These are phyloP conservation scores for Scaptomyza flava DNA, from an alignment of 2,888 invertebrate genomes.

Conservation along the genomic window DNA sequence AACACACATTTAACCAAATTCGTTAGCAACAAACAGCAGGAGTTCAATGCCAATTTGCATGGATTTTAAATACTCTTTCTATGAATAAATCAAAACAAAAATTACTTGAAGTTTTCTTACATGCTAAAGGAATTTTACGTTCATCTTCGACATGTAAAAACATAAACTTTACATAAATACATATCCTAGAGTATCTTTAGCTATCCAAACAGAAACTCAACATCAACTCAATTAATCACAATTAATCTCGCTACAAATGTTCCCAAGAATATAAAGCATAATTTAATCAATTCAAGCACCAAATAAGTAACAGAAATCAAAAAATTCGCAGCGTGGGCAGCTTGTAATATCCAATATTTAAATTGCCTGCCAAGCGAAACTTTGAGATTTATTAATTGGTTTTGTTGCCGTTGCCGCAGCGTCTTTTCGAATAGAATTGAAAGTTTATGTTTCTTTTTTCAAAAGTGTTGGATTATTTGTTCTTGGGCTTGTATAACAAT, in stretches of 20 bases:
- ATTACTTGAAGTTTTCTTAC: no score
- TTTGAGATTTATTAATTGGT: constrained; percentile 79
- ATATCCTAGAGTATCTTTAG: no score
- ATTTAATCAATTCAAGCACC: constrained; percentile 61
- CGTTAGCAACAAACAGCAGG: constrained; percentile 23
- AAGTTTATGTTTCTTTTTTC: no score
- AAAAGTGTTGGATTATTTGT: constrained; percentile 79
- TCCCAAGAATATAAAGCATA: constrained; percentile 59
- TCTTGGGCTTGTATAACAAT: constrained; percentile 72
- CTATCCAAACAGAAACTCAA: no score
- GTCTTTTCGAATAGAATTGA: no score
- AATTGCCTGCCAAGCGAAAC: constrained; percentile 49
- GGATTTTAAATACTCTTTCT: constrained; percentile 18
- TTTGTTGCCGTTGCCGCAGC: constrained; percentile 47
- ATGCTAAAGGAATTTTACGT: no score
- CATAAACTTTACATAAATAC: no score
- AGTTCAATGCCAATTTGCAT: not conserved
- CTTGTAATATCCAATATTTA: constrained; percentile 63
- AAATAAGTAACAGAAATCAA: constrained; percentile 33
- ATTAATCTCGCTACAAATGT: constrained; percentile 14
- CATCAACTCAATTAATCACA: not conserved
- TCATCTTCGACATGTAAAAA: no score
- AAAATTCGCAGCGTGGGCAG: constrained; percentile 62
- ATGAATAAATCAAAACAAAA: no score
- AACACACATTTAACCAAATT: constrained; percentile 56